Conservation (phyloP, 2,888 invertebrate genomes). For the Epistrophe eligans region DNA sequence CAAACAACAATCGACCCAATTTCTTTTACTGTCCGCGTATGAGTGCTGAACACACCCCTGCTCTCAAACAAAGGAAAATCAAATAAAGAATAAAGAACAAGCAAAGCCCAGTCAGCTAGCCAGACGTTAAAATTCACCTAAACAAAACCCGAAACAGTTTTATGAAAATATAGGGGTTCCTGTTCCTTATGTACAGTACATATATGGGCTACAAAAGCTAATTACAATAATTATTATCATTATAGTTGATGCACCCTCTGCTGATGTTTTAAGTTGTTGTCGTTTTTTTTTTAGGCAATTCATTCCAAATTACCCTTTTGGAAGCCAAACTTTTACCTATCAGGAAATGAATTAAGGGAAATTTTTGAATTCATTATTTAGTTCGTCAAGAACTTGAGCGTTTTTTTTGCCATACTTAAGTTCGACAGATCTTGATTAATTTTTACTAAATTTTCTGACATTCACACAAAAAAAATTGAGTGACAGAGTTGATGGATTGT, state of each 20-base stretch:
- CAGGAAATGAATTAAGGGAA: conserved; percentile 17
- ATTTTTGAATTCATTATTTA: not conserved
- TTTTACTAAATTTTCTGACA: conserved; percentile 35
- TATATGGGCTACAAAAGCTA: conserved; percentile 35
- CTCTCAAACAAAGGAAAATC: conserved; percentile 42
- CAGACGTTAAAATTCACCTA: conserved; percentile 9
- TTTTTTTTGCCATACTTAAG: not conserved
- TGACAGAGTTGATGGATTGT: conserved; percentile 54
- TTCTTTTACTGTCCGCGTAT: conserved; percentile 13
- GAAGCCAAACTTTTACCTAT: conserved; percentile 28
- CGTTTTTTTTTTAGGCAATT: conserved; percentile 14
- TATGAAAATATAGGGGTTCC: conserved; percentile 27
- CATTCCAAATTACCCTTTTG: conserved; percentile 22
- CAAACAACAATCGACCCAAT: conserved; percentile 60
- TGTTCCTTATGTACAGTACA: no score
- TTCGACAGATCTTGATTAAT: conserved; percentile 49
- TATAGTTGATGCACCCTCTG: conserved; percentile 38
- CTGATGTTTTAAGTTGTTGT: not conserved
- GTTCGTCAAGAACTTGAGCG: not conserved
- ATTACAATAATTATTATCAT: conserved; percentile 68
- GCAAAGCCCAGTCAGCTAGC: not conserved
- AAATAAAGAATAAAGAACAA: conserved; percentile 32
- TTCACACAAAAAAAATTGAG: conserved; percentile 21
- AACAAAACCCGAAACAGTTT: not conserved
- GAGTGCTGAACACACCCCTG: conserved; percentile 24